Conservation (phyloP, 2,797 vertebrate genomes). For the Chaetodon trifasciatus region DNA sequence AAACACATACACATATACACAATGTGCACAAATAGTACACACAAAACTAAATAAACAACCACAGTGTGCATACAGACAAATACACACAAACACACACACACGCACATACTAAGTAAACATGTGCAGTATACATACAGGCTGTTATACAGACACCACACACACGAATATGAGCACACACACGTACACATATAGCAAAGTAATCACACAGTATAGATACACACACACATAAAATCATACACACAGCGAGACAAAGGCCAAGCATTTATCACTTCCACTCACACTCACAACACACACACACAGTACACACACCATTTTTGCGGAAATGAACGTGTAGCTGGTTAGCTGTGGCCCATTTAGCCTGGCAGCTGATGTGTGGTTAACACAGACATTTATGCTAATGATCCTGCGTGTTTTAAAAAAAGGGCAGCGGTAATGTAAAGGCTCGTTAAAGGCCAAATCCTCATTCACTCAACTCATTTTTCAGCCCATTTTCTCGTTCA, state of each 20-base stretch:
- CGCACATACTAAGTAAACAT: constrained; percentile 53
- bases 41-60: constrained; percentile 67
- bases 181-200: constrained; percentile 37
- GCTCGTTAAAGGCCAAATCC: constrained; percentile 77
- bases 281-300: constrained; percentile 9
- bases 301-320: constrained; percentile 55
- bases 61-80: constrained; percentile 46
- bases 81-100: constrained; percentile 36
- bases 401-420: constrained; percentile 56
- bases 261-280: constrained; percentile 58
- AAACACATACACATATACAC: constrained; percentile 29
- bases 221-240: constrained; percentile 32
- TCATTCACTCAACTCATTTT: constrained; percentile 59
- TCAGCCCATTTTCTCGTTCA: constrained; percentile 72
- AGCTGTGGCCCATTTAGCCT: constrained; percentile 77
- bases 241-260: constrained; percentile 59
- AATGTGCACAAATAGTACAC: constrained; percentile 46
- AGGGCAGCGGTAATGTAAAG: constrained; percentile 70
- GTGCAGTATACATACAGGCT: constrained; percentile 54
- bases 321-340: constrained; percentile 68
- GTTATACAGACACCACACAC: constrained; percentile 30
- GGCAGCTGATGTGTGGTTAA: constrained; percentile 81
- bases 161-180: constrained; percentile 5
- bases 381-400: constrained; percentile 82
- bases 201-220: constrained; percentile 51